Base-by-base conservation (phyloP, 2,888 invertebrate species). In the Phragmatobia fuliginosa region DNA sequence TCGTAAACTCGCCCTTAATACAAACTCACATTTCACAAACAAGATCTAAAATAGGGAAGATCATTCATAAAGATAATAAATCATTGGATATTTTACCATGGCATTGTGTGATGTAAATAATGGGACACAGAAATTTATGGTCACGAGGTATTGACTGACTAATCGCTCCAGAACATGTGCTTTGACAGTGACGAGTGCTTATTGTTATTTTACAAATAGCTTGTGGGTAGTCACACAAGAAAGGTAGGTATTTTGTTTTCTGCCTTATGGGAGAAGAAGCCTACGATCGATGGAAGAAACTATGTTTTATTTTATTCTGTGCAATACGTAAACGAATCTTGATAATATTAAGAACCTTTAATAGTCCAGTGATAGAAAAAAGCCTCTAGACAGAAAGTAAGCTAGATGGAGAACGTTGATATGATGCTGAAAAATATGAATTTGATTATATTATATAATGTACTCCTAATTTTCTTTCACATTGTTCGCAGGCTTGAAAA, bases 101-200 rank as follows among this genome's bases (percentile, higher is more conserved):
- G 41, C 66, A 66, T 71, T 74, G 74, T 79, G 31, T 66, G 70
- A 78, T 74, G 77, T 80, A 80, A 85, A 83, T 79, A 80, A 85
- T 83, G 73, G 69, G 62, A n/a, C 49, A 52, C 66, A 73, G 38
- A 74, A 83, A 78, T 81, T 73, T 75, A 73, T 73, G 70, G 75
- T 72, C 75, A 67, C 66, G 62, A 73, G 62, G 72, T 77, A 82
- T 73, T 74, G 76, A 73, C 66, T 82, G 80, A 79, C 73, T 76
- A 82, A 82, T 84, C 80, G 78, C 80, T 81, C 79, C 66, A 67
- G 77, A 85, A 81, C 75, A 79, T 74, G 73, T 68, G 73, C 70
- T 70, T 72, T 79, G 84, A 80, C 84, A 80, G 77, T 81, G 83
- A 84, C 77, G 83, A 82, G 80, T 81, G 81, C 71, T 70, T 62